A percentile compares a stretch with the other conserved stretches of the same genome.
These are phyloP conservation scores for Pararge aegeria DNA, from an alignment of 1,140 invertebrate genomes.

Conservation along the genomic window DNA sequence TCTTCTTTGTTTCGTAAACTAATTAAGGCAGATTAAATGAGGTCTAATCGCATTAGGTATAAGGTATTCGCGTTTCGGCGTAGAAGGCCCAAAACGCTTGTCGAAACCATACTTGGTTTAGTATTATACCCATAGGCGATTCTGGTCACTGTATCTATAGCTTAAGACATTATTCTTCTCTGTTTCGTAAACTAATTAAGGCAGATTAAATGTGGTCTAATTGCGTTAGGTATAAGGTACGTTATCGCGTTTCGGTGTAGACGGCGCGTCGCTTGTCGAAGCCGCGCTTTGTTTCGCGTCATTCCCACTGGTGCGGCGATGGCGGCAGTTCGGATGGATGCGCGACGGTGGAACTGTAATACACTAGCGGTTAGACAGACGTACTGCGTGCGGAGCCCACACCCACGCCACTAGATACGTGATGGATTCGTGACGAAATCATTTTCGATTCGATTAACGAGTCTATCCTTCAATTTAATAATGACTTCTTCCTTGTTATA, in stretches of 20 bases:
- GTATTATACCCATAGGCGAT: too few relatives aligned
- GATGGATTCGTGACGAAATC: conserved; percentile 23
- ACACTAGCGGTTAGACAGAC: conserved; percentile 38
- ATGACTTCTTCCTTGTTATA: too few relatives aligned
- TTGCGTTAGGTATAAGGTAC: not conserved
- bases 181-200: too few relatives aligned
- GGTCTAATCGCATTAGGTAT: too few relatives aligned
- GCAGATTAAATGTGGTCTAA: too few relatives aligned
- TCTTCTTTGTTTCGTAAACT: too few relatives aligned
- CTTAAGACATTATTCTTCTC: too few relatives aligned
- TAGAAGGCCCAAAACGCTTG: too few relatives aligned
- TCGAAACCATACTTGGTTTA: too few relatives aligned
- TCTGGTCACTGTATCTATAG: too few relatives aligned
- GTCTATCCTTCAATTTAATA: too few relatives aligned
- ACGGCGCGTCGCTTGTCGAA: conserved; percentile 51
- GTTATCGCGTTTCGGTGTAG: conserved; percentile 46
- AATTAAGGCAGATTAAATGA: not conserved
- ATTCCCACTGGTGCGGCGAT: conserved; percentile 98
- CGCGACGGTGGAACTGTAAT: conserved; percentile 96
- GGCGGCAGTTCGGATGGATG: conserved; percentile 98
- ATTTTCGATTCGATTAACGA: not conserved
- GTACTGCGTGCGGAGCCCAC: conserved; percentile 40
- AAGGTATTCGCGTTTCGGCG: too few relatives aligned
- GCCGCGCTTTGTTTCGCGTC: conserved; percentile 74
- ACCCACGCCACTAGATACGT: conserved; percentile 52